These are phyloP conservation scores for Danio albolineatus DNA, from an alignment of 2,797 vertebrate genomes.

Conservation along the genomic window DNA sequence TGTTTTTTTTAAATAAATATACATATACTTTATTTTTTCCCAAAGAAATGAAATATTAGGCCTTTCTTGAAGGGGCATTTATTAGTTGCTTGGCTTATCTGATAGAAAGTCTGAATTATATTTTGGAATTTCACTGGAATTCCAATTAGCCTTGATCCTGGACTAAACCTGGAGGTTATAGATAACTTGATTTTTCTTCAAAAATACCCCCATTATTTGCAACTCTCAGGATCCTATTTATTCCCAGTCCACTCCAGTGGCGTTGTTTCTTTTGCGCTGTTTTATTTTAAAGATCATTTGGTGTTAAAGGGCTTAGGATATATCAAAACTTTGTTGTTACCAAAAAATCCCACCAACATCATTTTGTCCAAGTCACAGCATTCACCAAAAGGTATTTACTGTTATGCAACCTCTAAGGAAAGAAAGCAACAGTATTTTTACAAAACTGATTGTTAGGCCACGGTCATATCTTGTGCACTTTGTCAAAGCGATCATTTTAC, in stretches of 20 bases:
- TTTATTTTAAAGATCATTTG: conserved; percentile 69
- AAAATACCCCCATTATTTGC: conserved; percentile 71
- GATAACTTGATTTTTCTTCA: conserved; percentile 77
- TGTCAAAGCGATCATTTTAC: conserved; percentile 62
- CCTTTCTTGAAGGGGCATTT: conserved; percentile 69
- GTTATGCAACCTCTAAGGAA: conserved; percentile 56
- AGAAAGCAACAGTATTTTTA: conserved; percentile 57
- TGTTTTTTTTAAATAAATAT: conserved; percentile 69
- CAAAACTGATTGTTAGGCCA: conserved; percentile 49
- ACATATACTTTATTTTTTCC: conserved; percentile 79
- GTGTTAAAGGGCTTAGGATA: conserved; percentile 71
- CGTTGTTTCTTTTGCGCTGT: conserved; percentile 68
- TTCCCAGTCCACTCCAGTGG: conserved; percentile 78
- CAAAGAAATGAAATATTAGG: conserved; percentile 74
- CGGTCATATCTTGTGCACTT: conserved; percentile 62
- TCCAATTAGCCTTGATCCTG: conserved; percentile 77
- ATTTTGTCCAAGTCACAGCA: conserved; percentile 61
- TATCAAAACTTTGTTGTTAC: conserved; percentile 71
- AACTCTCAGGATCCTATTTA: conserved; percentile 92
- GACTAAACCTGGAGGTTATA: conserved; percentile 79
- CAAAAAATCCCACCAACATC: conserved; percentile 72
- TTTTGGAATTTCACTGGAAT: conserved; percentile 72
- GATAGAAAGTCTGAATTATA: conserved; percentile 69
- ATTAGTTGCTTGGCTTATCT: conserved; percentile 69
- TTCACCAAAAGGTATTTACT: conserved; percentile 69